Conservation (phyloP, 2,113 vertebrate species). For the Chitala chitala region DNA sequence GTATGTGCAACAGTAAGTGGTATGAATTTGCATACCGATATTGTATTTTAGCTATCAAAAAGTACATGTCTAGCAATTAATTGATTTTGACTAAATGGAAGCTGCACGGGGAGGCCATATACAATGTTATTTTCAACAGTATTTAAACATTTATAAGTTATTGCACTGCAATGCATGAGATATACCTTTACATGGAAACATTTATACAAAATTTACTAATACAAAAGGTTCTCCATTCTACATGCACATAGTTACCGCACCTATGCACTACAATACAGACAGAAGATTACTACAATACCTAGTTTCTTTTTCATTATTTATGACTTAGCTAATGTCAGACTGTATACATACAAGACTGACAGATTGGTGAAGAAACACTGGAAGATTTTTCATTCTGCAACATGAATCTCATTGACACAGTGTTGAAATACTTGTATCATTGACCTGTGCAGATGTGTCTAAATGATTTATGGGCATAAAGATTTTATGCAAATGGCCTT, state of each 20-base stretch:
- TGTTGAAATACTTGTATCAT: neutral
- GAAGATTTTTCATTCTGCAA: neutral
- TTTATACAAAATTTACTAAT: too few species aligned
- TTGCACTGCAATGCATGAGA: too few species aligned
- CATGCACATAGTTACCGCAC: neutral
- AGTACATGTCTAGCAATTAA: constrained; percentile 4
- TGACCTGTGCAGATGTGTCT: too few species aligned
- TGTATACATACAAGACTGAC: neutral
- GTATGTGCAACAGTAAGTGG: constrained; percentile 13
- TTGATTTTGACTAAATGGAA: neutral
- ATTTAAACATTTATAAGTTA: too few species aligned
- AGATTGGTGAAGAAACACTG: neutral
- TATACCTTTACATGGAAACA: too few species aligned
- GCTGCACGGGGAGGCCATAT: too few species aligned
- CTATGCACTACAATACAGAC: neutral
- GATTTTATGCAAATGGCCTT: constrained; percentile 8
- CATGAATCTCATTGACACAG: neutral
- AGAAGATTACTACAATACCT: neutral
- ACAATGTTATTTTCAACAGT: too few species aligned
- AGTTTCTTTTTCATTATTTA: neutral
- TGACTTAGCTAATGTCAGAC: neutral
- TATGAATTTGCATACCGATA: constrained; percentile 29
- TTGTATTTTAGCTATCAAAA: neutral
- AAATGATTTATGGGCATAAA: constrained; percentile 8
- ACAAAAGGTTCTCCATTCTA: too few species aligned